A percentile compares a stretch with the other conserved stretches of the same genome.
Evolutionary conservation across 2,113 vertebrate genomes (phyloP).

Genomic region (Trogon surrucura): DNA sequence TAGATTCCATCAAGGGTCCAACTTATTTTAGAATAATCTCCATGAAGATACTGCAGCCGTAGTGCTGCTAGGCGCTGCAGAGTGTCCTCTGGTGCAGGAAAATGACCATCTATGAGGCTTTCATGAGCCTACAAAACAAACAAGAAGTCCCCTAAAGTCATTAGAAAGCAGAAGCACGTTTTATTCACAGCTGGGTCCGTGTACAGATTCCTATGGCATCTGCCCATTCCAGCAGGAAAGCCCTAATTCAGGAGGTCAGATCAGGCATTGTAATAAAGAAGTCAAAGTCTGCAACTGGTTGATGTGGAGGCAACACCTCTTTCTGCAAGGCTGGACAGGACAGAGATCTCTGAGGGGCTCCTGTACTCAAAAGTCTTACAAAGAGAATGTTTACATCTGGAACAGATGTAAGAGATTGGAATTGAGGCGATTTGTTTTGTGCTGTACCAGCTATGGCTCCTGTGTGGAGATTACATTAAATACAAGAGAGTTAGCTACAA

Average conservation of each 20-base stretch:
- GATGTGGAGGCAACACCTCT: fast-evolving
- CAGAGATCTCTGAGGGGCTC: neutral
- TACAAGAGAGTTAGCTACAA: neutral
- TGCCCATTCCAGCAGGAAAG: neutral
- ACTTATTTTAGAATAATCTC: conserved; percentile 82
- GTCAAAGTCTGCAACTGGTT: neutral
- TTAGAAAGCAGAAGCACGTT: neutral
- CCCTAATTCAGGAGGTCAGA: neutral
- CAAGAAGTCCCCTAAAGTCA: neutral
- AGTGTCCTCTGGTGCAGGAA: conserved; percentile 90
- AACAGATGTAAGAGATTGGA: neutral
- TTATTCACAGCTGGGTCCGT: neutral
- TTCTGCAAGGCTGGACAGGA: neutral
- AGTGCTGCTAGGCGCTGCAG: conserved; percentile 89
- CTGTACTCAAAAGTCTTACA: neutral
- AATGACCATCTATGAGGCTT: conserved; percentile 90
- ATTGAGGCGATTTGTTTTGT: neutral
- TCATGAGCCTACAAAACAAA: conserved; percentile 84
- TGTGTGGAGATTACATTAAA: neutral
- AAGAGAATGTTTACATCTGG: neutral
- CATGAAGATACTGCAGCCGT: conserved; percentile 89
- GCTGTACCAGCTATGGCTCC: neutral
- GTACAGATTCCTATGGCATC: neutral
- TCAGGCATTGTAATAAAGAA: neutral
- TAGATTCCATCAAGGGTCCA: conserved; percentile 89